Percentiles rank a stretch among this genome's conserved stretches.
Evolutionary conservation across 2,888 invertebrate species (phyloP).

Genomic region (Callyntrura guangdongensis): DNA sequence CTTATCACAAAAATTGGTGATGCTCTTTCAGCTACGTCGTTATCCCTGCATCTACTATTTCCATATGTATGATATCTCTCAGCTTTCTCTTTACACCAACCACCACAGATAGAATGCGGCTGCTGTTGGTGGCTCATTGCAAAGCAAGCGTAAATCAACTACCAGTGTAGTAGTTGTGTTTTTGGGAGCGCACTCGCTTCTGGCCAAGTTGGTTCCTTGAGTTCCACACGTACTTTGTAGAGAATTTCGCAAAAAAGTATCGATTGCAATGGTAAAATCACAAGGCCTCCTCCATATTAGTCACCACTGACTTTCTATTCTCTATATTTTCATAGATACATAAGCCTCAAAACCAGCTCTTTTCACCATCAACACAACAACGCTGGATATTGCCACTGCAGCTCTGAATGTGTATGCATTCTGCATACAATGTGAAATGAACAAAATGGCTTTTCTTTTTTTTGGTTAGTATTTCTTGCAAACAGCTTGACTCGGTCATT

Average conservation of each 20-base stretch:
- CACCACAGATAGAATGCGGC: not conserved
- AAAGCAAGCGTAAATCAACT: not conserved
- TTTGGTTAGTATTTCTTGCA: constrained; percentile 16
- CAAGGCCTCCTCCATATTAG: constrained; percentile 32
- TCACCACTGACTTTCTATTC: not conserved
- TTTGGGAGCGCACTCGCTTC: not conserved
- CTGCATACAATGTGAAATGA: not conserved
- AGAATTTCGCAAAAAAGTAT: constrained; percentile 53
- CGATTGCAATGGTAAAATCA: constrained; percentile 72
- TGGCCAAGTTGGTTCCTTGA: not conserved
- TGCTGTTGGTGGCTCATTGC: not conserved
- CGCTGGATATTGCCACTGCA: not conserved
- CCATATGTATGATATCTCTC: no score
- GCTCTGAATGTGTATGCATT: not conserved
- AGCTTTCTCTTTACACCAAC: no score
- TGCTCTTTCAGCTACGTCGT: no score
- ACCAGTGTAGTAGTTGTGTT: not conserved
- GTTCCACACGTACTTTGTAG: not conserved
- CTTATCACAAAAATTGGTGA: no score
- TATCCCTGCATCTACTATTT: no score
- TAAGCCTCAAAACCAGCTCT: not conserved
- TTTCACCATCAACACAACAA: constrained; percentile 8
- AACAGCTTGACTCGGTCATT: constrained; percentile 55
- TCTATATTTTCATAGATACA: not conserved
- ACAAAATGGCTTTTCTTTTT: constrained; percentile 43